Base-by-base conservation (phyloP, 1,140 invertebrate species). In the Cotesia glomerata region DNA sequence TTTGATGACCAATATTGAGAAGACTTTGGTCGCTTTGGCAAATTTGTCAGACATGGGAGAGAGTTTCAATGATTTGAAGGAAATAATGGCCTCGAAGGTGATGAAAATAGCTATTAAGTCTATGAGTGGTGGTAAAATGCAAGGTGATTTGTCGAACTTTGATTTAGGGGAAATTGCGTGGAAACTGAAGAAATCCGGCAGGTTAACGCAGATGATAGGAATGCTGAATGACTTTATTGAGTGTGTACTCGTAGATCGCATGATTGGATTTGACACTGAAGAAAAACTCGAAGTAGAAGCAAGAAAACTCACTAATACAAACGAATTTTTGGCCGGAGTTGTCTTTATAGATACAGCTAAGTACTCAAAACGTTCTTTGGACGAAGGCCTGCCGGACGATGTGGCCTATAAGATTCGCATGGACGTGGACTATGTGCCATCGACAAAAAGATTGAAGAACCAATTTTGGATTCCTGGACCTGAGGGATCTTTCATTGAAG, bases 381-480 rank as follows among this genome's bases (percentile, higher is more conserved):
- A 76, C 5, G 16, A 77, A 14, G 76, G 81, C 3, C 69, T 86
- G 0, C 80, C 85, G 0, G 68, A 83, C 4, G 83, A 89, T 71
- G 79, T 90, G 0, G 80, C 86, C 18, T 92, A 92, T 75, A 91
- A 90, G 77, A 89, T 92, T 51, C 87, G 91, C 66, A 92, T 92
- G 90, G 91, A 92, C 76, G 89, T 91, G 11, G 91, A 92, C 68
- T 91, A 90, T 73, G 89, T 90, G 2, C 91, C 91, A 9, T 89
- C 91, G 0, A 92, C 91, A 0, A 88, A 83, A 13, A 87, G 88
- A 84, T 79, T 88, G 49, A 90, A 85, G 81, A 91, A 87, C 74
- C 89, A 88, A 66, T 89, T 92, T 63, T 92, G 91, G 91, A 88
- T 89, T 13, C 91, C 91, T 0, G 91, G 91, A 0, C 91, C 91